These are phyloP conservation scores for Megaustenia siamemsis DNA, from an alignment of 2,888 invertebrate species.

Conservation along the genomic window DNA sequence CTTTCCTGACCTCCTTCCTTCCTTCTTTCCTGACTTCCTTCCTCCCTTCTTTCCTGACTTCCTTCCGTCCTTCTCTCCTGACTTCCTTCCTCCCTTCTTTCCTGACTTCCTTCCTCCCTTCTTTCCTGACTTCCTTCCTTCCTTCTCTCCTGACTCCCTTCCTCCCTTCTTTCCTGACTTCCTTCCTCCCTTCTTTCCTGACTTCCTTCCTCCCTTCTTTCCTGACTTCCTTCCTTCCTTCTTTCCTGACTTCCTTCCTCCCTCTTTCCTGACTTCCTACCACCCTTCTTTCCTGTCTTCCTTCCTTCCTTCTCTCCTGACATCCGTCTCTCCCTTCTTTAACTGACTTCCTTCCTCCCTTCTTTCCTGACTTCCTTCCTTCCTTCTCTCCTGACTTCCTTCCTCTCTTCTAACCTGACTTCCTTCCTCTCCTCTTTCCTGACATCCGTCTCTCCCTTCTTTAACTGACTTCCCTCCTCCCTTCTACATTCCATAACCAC, in stretches of 20 bases:
- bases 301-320: not conserved
- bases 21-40: not conserved
- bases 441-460: no score
- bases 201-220: not conserved
- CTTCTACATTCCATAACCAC: no score
- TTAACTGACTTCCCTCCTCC: no score
- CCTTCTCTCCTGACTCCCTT: not conserved
- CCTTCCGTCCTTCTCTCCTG: not conserved
- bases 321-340: not conserved
- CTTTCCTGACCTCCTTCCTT: not conserved
- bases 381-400: no score
- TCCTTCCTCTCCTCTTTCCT: no score
- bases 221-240: not conserved
- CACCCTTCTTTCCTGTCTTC: not conserved
- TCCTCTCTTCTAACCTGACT: no score
- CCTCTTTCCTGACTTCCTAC: no score
- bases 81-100: no score
- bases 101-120: not conserved
- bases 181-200: not conserved
- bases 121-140: not conserved
- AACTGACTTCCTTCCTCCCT: not conserved
- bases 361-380: no score
- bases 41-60: no score
- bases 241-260: not conserved
- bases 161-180: not conserved